Evolutionary conservation across 2,888 invertebrate genomes (phyloP).

Genomic region (Drosophila colorata): DNA sequence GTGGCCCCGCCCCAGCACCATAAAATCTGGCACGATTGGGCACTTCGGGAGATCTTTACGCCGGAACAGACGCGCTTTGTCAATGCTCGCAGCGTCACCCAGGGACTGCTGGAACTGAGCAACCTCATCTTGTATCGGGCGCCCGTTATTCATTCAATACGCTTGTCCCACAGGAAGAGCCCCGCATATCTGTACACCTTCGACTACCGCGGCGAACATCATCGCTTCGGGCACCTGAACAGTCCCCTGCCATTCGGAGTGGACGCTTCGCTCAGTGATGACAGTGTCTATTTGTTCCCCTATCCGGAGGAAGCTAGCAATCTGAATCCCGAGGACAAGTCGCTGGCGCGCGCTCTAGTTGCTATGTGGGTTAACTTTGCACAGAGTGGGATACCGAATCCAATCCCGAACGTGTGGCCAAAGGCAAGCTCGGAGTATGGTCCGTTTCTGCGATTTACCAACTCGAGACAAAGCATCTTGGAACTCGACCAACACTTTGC

Average conservation of each 20-base stretch:
- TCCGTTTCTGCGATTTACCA: slow-evolving; percentile 83
- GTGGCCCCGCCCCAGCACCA: slow-evolving; percentile 75
- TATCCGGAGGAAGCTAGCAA: slow-evolving; percentile 82
- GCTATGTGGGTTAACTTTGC: slow-evolving; percentile 84
- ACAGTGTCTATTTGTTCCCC: slow-evolving; percentile 87
- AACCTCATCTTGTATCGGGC: slow-evolving; percentile 83
- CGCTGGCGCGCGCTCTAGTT: slow-evolving; percentile 85
- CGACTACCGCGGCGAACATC: slow-evolving; percentile 85
- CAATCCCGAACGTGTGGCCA: slow-evolving; percentile 75
- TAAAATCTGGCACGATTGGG: slow-evolving; percentile 78
- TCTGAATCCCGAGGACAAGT: slow-evolving; percentile 82
- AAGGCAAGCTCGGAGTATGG: slow-evolving; percentile 78
- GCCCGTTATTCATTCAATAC: slow-evolving; percentile 81
- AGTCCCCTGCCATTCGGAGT: slow-evolving; percentile 84
- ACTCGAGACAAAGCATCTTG: slow-evolving; percentile 53
- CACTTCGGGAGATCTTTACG: slow-evolving; percentile 77
- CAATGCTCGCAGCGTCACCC: slow-evolving; percentile 53
- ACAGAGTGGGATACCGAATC: slow-evolving; percentile 72
- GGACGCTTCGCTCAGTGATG: slow-evolving; percentile 87
- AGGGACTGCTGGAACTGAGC: slow-evolving; percentile 80
- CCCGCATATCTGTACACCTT: slow-evolving; percentile 86
- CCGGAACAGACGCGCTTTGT: slow-evolving; percentile 64
- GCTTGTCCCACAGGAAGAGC: slow-evolving; percentile 66
- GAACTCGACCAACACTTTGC: slow-evolving; percentile 83
- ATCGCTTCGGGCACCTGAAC: slow-evolving; percentile 82